Evolutionary conservation across 1,140 invertebrate genomes (phyloP).

Genomic region (Sitophilus oryzae): DNA sequence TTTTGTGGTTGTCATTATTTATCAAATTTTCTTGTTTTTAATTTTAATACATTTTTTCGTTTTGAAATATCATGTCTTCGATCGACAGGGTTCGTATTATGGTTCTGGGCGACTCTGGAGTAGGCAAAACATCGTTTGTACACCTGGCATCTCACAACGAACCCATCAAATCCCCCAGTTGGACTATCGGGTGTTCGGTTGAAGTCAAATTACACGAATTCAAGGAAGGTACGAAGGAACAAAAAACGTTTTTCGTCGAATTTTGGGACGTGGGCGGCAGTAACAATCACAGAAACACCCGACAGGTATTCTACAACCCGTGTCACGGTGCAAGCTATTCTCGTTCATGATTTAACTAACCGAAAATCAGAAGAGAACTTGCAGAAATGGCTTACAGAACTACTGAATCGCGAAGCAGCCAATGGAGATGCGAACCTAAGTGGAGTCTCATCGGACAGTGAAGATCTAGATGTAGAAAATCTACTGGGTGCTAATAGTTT

Average conservation of each 20-base stretch:
- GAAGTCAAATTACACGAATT: constrained; percentile 95
- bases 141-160: constrained; percentile 87
- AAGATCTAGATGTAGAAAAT: constrained; percentile 81
- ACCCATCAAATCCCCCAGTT: constrained; percentile 75
- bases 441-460: constrained; percentile 30
- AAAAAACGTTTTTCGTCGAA: constrained; percentile 90
- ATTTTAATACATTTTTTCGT: no score
- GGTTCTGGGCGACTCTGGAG: constrained; percentile 91
- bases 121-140: constrained; percentile 91
- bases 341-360: constrained; percentile 95
- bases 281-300: constrained; percentile 82
- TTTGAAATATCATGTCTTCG: no score
- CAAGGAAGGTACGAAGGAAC: constrained; percentile 86
- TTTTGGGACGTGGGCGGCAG: constrained; percentile 96
- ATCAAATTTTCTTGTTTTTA: no score
- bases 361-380: constrained; percentile 92
- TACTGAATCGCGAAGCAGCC: constrained; percentile 71
- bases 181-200: constrained; percentile 92
- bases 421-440: constrained; percentile 20
- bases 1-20: no score
- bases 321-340: constrained; percentile 77
- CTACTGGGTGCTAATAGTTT: constrained; percentile 72
- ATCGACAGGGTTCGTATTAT: constrained; percentile 87
- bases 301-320: constrained; percentile 87
- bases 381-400: constrained; percentile 87